Evolutionary conservation across 64 coral and sea anemone genomes (phyloP), one percentile per base, ranked within the genome.

Genomic region (Porites lutea): DNA sequence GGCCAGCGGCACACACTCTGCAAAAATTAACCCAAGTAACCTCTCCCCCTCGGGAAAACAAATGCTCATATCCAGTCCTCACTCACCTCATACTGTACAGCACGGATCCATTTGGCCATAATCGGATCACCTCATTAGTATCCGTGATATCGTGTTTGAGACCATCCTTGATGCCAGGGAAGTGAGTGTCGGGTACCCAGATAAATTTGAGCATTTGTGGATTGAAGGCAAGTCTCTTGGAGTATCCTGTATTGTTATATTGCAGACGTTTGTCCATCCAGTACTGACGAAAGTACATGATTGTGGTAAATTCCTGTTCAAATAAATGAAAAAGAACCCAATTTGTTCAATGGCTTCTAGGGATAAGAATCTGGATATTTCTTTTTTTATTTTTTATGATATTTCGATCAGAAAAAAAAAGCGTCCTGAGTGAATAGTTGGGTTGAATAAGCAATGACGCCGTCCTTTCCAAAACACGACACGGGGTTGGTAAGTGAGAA

Each of bases 251-350:
- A 9, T 91, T 7, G 2, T 79, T 52, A 66, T 94, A 97, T 12
- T 57, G 82, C 13, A 97, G 87, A 61, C 95, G 92, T 37, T 83
- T 88, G 51, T 97, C 95, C 15, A 88, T 75, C 95, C 95, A 97
- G 60, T 97, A 97, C 79, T 97, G 95, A n/a, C 95, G 95, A 77
- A 97, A 97, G 77, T 97, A 97, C 78, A 97, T 82, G 80, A 97
- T 97, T 43, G 95, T 97, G 20, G 95, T 91, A 62, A 97, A 97
- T 27, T 97, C 95, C 95, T 97, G 61, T 84, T 69, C 8, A 11
- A 18, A 80, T 9, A 11, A 27, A 80, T 44, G 0, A 5, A 80
- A 8, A 37, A 37, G 27, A 37, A 37, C 27, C 27, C 27, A 37
- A 1, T 37, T 37, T 37, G 27, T 37, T 37, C 27, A 37, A 37